phyloP scores from a whole-genome alignment of 2,797 vertebrate genomes.

The Eulemur mongoz region DNA sequence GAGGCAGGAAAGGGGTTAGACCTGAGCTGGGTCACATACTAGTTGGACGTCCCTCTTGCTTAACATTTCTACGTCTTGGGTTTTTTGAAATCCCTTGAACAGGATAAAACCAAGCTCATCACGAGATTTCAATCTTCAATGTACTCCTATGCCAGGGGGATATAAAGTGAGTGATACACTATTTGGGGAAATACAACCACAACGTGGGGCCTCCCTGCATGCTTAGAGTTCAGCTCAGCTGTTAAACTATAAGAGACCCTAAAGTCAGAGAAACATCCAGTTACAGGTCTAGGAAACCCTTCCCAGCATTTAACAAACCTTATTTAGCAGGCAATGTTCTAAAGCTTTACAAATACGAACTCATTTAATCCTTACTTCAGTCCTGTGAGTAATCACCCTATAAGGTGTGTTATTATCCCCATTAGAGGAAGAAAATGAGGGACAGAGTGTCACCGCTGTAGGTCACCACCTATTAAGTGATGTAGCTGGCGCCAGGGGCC shows the following conservation, averaged over 20 bases:
- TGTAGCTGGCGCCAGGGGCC: too few relatives aligned
- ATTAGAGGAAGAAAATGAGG: not conserved
- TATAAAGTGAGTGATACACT: not conserved
- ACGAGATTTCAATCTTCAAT: not conserved
- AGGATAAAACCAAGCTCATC: not conserved
- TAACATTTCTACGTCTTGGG: not conserved
- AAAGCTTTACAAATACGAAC: not conserved
- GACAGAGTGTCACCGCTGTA: not conserved
- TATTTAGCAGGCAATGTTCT: not conserved
- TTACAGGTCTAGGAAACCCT: not conserved
- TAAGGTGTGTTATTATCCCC: not conserved
- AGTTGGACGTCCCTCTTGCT: not conserved
- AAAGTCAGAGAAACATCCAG: not conserved
- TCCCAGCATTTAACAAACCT: not conserved
- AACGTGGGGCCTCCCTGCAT: accelerated
- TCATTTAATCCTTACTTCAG: not conserved
- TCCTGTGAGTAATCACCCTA: not conserved
- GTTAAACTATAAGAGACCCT: not conserved
- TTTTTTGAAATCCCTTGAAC: not conserved
- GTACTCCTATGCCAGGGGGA: not conserved
- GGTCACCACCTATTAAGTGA: not conserved
- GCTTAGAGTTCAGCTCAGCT: not conserved
- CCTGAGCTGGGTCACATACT: not conserved
- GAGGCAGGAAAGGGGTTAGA: not conserved
- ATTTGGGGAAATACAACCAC: not conserved